Conservation (phyloP, 2,888 invertebrate species). For the Idaea aversata region DNA sequence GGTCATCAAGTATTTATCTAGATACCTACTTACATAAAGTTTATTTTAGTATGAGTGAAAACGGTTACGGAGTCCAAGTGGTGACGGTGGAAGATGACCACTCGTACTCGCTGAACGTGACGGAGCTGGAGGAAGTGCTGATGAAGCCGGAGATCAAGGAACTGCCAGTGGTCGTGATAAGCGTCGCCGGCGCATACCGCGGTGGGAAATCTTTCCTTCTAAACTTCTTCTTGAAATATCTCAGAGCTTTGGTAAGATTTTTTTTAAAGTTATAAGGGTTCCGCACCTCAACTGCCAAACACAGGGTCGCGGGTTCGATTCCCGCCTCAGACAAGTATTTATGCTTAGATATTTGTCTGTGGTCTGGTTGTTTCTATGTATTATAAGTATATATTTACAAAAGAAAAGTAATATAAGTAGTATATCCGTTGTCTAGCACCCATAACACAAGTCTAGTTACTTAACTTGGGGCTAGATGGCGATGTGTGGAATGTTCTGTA, state of each 20-base stretch:
- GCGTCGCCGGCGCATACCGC: conserved; percentile 38
- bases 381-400: too few relatives aligned
- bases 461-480: too few relatives aligned
- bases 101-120: conserved; percentile 21
- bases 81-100: conserved; percentile 18
- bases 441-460: too few relatives aligned
- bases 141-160: conserved; percentile 27
- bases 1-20: neutral
- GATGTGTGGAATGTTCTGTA: too few relatives aligned
- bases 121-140: conserved; percentile 23
- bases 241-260: conserved; percentile 29
- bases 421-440: too few relatives aligned
- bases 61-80: conserved; percentile 12
- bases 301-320: too few relatives aligned
- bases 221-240: conserved; percentile 35
- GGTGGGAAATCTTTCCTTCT: conserved; percentile 39
- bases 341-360: too few relatives aligned
- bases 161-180: conserved; percentile 33
- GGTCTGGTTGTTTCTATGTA: too few relatives aligned
- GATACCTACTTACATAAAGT: neutral
- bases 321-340: too few relatives aligned
- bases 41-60: neutral
- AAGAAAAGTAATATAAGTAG: too few relatives aligned
- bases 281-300: too few relatives aligned
- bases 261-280: too few relatives aligned